These are phyloP conservation scores for Dendroctonus valens DNA, from an alignment of 1,140 invertebrate genomes.

Conservation along the genomic window DNA sequence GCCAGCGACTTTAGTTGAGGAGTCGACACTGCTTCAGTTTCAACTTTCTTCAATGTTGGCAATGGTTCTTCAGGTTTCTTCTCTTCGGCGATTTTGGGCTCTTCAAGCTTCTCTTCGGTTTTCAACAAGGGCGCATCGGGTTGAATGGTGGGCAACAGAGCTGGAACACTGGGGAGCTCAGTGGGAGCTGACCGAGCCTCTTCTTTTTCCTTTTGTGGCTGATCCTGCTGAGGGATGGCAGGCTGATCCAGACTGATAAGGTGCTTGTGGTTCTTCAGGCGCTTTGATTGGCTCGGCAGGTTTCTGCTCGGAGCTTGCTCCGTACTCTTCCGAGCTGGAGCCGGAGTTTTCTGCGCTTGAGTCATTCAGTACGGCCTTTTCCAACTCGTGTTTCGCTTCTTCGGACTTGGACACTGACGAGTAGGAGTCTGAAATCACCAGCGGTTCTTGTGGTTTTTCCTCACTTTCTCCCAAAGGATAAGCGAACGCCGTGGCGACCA, in stretches of 20 bases:
- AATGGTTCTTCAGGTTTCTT: slow-evolving; percentile 22
- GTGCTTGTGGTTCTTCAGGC: neutral
- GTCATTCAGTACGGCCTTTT: slow-evolving; percentile 26
- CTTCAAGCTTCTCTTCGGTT: slow-evolving; percentile 26
- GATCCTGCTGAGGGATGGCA: neutral
- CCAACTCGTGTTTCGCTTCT: slow-evolving; percentile 29
- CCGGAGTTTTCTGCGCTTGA: slow-evolving; percentile 24
- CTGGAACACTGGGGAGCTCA: neutral
- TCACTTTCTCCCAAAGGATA: slow-evolving; percentile 47
- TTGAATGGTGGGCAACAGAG: neutral
- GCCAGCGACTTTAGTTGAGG: slow-evolving; percentile 14
- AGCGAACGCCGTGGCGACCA: slow-evolving; percentile 45
- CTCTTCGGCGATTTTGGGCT: slow-evolving; percentile 1
- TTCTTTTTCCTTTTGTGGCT: slow-evolving; percentile 8
- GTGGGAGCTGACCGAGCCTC: neutral
- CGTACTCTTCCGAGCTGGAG: slow-evolving; percentile 33
- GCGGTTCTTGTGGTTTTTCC: slow-evolving; percentile 43
- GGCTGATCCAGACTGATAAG: neutral
- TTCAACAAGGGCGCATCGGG: neutral
- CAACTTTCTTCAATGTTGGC: slow-evolving; percentile 24
- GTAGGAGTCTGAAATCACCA: slow-evolving; percentile 49
- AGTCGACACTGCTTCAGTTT: slow-evolving; percentile 30
- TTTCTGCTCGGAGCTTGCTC: slow-evolving; percentile 15
- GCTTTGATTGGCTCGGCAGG: neutral
- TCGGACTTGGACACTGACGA: slow-evolving; percentile 48